Base-by-base conservation (phyloP, 2,113 vertebrate genomes). In the Verasper variegatus region DNA sequence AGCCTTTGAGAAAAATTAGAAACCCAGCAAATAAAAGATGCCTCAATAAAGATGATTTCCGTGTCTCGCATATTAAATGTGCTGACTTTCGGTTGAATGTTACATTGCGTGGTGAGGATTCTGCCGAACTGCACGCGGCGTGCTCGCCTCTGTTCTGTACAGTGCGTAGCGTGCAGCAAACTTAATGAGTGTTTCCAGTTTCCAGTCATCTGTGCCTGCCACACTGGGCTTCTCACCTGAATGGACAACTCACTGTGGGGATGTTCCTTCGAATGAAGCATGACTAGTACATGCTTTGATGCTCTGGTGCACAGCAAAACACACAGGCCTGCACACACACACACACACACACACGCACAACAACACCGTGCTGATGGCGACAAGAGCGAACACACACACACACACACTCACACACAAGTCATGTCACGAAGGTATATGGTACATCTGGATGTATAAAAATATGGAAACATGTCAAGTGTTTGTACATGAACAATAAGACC, bases 241-340 rank as follows among this genome's bases (percentile, higher is more conserved):
- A 23, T 52, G 58, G 47, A 83, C 52, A 59, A 71, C 21, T 63
- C 72, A 26, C 69, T 31, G 23, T 0, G 49, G 71, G 57, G 71
- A 87, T 82, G 82, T 78, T 85, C 56, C 58, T 57, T 37, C 73
- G 71, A 84, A 76, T 71, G 66, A 78, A 57, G 65, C 58, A 67
- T 69, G 71, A 87, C 74, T 51, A 57, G 27, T 73, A 55, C 66
- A 74, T 61, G 65, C 37, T 80, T 70, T 74, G 52, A 87, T 78
- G 82, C 82, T 73, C 70, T 26, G 57, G 7, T 66, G 79, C 78
- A 76, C 75, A 61, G 62, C 14, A 52, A 7, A 60, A 69, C 55
- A 27, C 59, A 42, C 66, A 62, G n/a, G n/a, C 27, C 11, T 51
- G 23, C 55, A 14, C 42, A 55, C 11, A 47, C 40, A 67, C 51